phyloP scores from a whole-genome alignment of 2,888 invertebrate genomes.

The Ctena decussata region DNA sequence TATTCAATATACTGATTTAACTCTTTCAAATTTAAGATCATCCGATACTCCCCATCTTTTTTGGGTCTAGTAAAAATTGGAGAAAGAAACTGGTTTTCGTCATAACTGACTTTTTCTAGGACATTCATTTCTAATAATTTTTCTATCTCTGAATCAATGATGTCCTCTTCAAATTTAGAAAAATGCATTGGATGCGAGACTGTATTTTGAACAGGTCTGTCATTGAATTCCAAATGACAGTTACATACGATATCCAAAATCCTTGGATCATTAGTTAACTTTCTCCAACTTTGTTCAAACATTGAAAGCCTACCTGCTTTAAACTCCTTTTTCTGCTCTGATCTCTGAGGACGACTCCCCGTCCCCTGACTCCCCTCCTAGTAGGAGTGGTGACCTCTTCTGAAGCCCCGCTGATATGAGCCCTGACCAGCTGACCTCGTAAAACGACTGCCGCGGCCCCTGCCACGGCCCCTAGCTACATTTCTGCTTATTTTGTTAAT shows the following conservation, averaged over 20 bases:
- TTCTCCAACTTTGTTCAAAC: slow-evolving; percentile 43
- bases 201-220: background rate
- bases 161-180: slow-evolving; percentile 11
- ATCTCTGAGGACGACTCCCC: background rate
- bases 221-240: background rate
- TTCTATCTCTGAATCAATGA: slow-evolving; percentile 33
- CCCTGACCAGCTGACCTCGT: too few relatives aligned
- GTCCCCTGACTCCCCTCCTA: too few relatives aligned
- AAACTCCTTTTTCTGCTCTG: background rate
- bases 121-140: slow-evolving; percentile 25
- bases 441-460: too few relatives aligned
- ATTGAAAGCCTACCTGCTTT: slow-evolving; percentile 30
- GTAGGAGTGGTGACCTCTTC: too few relatives aligned
- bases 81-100: slow-evolving; percentile 29
- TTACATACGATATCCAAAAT: background rate
- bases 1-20: too few relatives aligned
- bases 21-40: too few relatives aligned
- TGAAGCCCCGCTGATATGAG: too few relatives aligned
- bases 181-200: slow-evolving; percentile 1
- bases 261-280: slow-evolving; percentile 4
- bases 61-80: too few relatives aligned
- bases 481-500: background rate
- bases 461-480: background rate
- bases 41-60: too few relatives aligned
- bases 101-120: slow-evolving; percentile 14